Percentiles rank a stretch among this genome's conserved stretches.
These are phyloP conservation scores for Acomys russatus DNA, from an alignment of 2,797 vertebrate species.

Conservation along the genomic window DNA sequence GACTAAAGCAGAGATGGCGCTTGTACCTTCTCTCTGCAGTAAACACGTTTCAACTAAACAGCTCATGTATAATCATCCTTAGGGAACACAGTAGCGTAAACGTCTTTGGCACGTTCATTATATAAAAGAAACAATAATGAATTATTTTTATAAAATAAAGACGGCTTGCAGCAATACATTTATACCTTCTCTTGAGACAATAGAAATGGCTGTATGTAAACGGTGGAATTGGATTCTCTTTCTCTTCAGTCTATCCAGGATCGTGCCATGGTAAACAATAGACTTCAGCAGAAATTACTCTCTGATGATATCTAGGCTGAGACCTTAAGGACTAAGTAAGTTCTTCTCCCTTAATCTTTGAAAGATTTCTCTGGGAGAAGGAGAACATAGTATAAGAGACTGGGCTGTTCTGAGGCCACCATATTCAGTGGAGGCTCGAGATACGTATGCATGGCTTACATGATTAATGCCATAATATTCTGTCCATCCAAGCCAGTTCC, in stretches of 20 bases:
- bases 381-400: background rate
- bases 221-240: background rate
- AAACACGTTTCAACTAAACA: slow-evolving; percentile 7
- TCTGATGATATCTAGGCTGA: background rate
- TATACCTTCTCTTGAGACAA: background rate
- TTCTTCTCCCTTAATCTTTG: background rate
- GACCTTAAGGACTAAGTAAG: background rate
- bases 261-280: background rate
- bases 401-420: background rate
- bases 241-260: background rate
- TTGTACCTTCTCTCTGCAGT: background rate
- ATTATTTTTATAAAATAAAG: slow-evolving; percentile 39
- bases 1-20: background rate
- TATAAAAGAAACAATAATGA: background rate
- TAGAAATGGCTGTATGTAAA: slow-evolving; percentile 19
- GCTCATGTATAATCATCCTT: background rate
- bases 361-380: background rate
- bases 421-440: background rate
- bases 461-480: background rate
- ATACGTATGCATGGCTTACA: background rate
- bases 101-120: slow-evolving; percentile 14
- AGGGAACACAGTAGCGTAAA: slow-evolving; percentile 17
- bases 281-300: background rate
- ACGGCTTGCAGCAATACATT: background rate
- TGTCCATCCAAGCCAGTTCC: background rate